Evolutionary conservation across 1,140 invertebrate species (phyloP), one percentile per base, ranked within the genome.

Genomic region (Solenopsis invicta): DNA sequence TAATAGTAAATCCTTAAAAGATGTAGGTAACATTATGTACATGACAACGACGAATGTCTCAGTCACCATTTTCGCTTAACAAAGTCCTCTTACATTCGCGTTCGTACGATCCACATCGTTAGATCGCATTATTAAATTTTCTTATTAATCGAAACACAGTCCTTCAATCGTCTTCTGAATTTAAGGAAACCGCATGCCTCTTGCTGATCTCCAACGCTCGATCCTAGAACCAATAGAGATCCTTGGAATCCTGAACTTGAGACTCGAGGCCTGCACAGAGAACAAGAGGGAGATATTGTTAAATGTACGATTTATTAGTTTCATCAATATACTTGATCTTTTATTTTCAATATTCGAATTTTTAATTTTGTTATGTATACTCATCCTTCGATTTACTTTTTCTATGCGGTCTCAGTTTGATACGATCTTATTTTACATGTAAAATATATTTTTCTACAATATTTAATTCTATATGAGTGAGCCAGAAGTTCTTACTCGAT

Each of bases 21-120:
- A 93, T 89, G 91, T 94, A 94, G 93, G 92, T 93, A 94, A 93
- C 93, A 94, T 90, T 94, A 94, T 94, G 84, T 94, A 94, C 93
- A 94, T 86, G 86, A 50, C 69, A 56, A 54, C 64, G 54, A 75
- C 81, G 29, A 34, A 52, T 52, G 59, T 50, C 29, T 34, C 85
- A 34, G n/a, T 61, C 77, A 56, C 59, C 54, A 69, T 84, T 82
- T 89, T 84, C 37, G 24, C 54, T 84, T 56, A 92, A 92, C 84
- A 92, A 92, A 78, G 86, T 89, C 74, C 85, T 64, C n/a, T 56
- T 50, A 41, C 37, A 37, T 64, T 48, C 54, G 41, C 62, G 69
- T 76, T 16, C 45, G 18, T 24, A 54, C 61, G n/a, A 69, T 64
- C 37, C 24, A n/a, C 41, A 29, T 50, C 41, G 45, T 69, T 12